phyloP scores from a whole-genome alignment of 2,888 invertebrate species.

The Acleris literana region DNA sequence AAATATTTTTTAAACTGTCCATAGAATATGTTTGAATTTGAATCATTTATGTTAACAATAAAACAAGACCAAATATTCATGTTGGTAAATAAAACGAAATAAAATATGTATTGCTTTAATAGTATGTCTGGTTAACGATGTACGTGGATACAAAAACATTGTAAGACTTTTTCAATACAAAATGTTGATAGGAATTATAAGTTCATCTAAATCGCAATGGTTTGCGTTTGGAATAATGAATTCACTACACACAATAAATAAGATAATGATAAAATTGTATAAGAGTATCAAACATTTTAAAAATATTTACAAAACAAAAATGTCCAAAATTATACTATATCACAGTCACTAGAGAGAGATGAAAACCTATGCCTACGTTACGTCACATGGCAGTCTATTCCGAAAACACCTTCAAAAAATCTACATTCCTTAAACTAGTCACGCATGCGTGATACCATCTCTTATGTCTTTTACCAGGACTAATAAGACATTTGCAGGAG shows the following conservation, averaged over 20 bases:
- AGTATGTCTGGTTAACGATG: slow-evolving; percentile 52
- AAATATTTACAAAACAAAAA: slow-evolving; percentile 77
- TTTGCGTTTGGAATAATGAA: slow-evolving; percentile 47
- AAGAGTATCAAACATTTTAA: slow-evolving; percentile 77
- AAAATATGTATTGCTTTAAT: slow-evolving; percentile 64
- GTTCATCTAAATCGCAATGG: slow-evolving; percentile 44
- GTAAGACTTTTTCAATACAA: slow-evolving; percentile 62
- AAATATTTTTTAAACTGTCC: too few species aligned
- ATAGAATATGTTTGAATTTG: too few species aligned
- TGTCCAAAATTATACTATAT: slow-evolving; percentile 79
- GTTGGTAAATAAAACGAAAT: slow-evolving; percentile 46
- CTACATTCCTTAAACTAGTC: slow-evolving; percentile 58
- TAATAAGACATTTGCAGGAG: not conserved
- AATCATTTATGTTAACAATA: too few species aligned
- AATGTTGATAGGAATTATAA: slow-evolving; percentile 44
- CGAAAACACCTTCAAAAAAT: slow-evolving; percentile 66
- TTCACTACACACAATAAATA: slow-evolving; percentile 68
- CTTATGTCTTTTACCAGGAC: not conserved
- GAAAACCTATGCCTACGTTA: slow-evolving; percentile 68
- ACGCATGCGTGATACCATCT: slow-evolving; percentile 9
- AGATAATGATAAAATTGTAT: slow-evolving; percentile 77
- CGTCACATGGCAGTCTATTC: slow-evolving; percentile 72
- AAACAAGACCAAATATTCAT: too few species aligned
- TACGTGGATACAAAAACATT: slow-evolving; percentile 55
- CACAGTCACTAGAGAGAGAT: slow-evolving; percentile 81